phyloP scores from a whole-genome alignment of 2,797 vertebrate species.

The Halcyon leucocephala region DNA sequence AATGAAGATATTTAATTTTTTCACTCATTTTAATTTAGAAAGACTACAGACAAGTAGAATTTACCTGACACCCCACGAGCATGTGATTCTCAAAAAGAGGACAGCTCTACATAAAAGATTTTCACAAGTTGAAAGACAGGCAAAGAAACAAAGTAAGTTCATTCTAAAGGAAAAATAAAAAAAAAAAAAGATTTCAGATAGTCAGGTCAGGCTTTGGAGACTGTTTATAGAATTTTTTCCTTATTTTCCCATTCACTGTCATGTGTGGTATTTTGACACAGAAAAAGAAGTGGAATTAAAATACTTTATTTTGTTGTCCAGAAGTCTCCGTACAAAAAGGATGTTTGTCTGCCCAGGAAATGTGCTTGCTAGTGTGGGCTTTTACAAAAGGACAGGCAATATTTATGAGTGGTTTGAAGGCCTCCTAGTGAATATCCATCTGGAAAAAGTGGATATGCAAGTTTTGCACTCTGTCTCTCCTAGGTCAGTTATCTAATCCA shows the following conservation, averaged over 20 bases:
- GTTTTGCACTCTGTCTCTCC: background rate
- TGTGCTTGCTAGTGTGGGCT: background rate
- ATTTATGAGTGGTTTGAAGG: background rate
- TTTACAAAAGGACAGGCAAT: conserved; percentile 6
- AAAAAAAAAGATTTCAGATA: background rate
- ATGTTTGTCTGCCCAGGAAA: background rate
- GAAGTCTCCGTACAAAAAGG: background rate
- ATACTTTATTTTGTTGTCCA: background rate
- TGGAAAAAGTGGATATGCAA: conserved; percentile 10
- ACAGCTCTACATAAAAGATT: background rate
- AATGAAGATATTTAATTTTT: background rate
- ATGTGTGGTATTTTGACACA: background rate
- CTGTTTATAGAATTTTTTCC: background rate
- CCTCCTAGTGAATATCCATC: conserved; percentile 4
- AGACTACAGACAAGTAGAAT: background rate
- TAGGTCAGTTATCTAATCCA: conserved; percentile 32
- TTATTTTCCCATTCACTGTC: background rate
- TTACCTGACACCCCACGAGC: background rate
- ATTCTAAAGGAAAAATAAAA: background rate
- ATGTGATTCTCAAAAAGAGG: background rate
- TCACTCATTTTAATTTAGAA: background rate
- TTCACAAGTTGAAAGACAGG: background rate
- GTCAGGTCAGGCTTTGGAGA: background rate
- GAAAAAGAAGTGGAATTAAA: background rate
- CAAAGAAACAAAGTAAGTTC: background rate